These are phyloP conservation scores for Megatriorchis doriae DNA, from an alignment of 2,113 vertebrate species.

Conservation along the genomic window DNA sequence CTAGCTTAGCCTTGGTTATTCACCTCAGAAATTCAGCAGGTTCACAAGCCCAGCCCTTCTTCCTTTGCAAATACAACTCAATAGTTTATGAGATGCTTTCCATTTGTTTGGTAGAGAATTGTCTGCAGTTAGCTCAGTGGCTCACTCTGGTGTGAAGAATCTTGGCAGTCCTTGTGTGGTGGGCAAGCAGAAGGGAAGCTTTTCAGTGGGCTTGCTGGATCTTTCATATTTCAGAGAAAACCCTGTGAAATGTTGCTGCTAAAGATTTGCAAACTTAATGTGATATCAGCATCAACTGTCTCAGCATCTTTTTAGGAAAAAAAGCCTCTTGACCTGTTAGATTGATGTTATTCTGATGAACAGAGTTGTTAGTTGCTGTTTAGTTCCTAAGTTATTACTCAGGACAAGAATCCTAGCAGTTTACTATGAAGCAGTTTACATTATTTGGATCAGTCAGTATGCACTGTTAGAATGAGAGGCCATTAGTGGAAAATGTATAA, in stretches of 20 bases:
- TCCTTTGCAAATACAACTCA: neutral
- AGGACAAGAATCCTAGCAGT: neutral
- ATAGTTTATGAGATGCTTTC: neutral
- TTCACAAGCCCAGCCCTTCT: neutral
- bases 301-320: neutral
- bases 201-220: neutral
- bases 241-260: neutral
- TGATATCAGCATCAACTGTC: neutral
- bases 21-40: neutral
- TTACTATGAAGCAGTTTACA: neutral
- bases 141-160: neutral
- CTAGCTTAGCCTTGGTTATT: neutral
- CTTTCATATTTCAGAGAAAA: neutral
- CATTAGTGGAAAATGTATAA: neutral
- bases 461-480: neutral
- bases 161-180: too few species aligned
- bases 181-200: neutral
- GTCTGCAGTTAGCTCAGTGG: rapidly evolving
- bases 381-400: neutral
- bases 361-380: neutral
- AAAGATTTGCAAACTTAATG: neutral
- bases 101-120: neutral
- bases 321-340: neutral
- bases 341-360: neutral
- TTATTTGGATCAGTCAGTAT: neutral